Evolutionary conservation across 2,113 vertebrate genomes (phyloP), one percentile per base, ranked within the genome.

Genomic region (Prunella fulvescens): DNA sequence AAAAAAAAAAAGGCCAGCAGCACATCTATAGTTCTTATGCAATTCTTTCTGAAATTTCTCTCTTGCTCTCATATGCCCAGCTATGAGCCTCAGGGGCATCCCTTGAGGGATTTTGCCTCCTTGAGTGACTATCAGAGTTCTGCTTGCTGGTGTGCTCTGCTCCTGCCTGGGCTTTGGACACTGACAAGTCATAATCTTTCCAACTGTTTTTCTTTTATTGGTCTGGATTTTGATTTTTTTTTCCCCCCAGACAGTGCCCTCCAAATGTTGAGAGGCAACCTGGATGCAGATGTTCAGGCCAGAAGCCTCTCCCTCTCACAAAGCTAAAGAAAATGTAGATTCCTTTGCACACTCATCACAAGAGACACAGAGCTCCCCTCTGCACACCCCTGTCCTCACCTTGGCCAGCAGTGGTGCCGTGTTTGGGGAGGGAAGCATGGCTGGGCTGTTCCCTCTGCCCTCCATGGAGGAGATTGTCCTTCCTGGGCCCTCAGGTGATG

Each of bases 401-500:
- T 29, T 82, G 48, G 65, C 11, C n/a, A 47, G 88, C 33, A 22
- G 9, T 1, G 1, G 28, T 67, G 61, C 20, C 3, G 2, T 28
- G 39, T 69, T 0, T 61, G 22, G 12, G 26, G 57, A 58, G 40
- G 31, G 28, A 53, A 56, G 53, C 0, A 0, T n/a, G n/a, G 48
- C 37, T 76, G 86, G 42, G 50, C 48, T 40, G 23, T 0, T 19
- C 51, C 51, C 29, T 31, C 51, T 31, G 51, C 11, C 29, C 61
- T 35, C 39, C 56, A 5, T 4, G 3, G 2, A 7, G 22, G 26
- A 57, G 2, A 4, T 5, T 39, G 25, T 67, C 62, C 48, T 47
- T 60, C 18, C 76, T 35, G 57, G 19, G 29, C 18, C 53, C 61
- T 1, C 4, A 40, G n/a, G 2, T 2, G 2, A 35, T 58, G 54